A percentile compares a stretch with the other conserved stretches of the same genome.
phyloP scores from a whole-genome alignment of 1,140 invertebrate species.

The Anadara kagoshimensis region DNA sequence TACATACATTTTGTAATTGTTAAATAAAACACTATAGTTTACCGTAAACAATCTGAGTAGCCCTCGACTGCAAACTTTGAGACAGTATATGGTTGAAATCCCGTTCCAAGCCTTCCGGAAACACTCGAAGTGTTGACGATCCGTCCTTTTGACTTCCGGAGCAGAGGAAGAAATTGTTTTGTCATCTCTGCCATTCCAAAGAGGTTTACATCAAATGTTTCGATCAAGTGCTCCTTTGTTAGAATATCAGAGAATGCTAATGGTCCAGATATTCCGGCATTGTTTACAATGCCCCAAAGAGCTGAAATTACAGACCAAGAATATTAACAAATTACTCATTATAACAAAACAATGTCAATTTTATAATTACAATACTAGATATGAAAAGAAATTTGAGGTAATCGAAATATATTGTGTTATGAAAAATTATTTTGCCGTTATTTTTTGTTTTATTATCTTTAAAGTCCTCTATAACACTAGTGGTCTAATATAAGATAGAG shows the following conservation, averaged over 20 bases:
- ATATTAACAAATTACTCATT: no score
- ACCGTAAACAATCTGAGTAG: constrained; percentile 25
- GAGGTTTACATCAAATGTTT: constrained; percentile 25
- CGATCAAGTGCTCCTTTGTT: constrained; percentile 7
- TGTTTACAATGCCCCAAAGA: constrained; percentile 43
- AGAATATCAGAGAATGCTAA: constrained; percentile 12
- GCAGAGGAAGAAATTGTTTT: constrained; percentile 33
- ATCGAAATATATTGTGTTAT: no score
- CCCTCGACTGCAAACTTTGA: constrained; percentile 29
- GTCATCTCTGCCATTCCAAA: constrained; percentile 35
- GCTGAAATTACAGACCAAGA: constrained; percentile 6
- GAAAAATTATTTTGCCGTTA: no score
- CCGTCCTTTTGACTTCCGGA: constrained; percentile 30
- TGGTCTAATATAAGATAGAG: no score
- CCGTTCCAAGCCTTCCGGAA: neutral
- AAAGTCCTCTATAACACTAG: no score
- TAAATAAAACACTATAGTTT: neutral
- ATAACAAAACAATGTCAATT: no score
- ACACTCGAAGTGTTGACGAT: constrained; percentile 34
- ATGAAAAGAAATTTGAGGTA: no score
- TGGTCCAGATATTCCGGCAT: constrained; percentile 20
- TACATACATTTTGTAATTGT: neutral
- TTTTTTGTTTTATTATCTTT: no score
- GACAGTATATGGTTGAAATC: constrained; percentile 12
- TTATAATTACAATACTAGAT: no score